A percentile compares a stretch with the other conserved stretches of the same genome.
Conservation (phyloP, 2,888 invertebrate genomes). For the Slavum lentiscoides region DNA sequence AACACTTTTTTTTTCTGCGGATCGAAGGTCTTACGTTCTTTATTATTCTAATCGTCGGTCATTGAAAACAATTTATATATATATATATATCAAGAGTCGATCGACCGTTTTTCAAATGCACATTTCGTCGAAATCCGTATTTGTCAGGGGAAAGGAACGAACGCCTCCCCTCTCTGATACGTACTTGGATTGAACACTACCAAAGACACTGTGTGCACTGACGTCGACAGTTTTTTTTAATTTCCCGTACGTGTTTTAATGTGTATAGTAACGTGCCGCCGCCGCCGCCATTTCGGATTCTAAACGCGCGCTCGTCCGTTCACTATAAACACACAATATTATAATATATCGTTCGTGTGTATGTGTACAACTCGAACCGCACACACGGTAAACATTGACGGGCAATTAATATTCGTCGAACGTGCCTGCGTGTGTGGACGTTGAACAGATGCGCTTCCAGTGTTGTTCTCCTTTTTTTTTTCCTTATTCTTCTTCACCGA, state of each 20-base stretch:
- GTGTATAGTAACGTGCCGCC: neutral
- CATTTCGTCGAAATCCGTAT: no score
- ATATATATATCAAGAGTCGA: no score
- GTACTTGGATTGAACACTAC: no score
- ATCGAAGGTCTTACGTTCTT: no score
- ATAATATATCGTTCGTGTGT: neutral
- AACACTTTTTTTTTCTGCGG: no score
- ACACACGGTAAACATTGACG: conserved; percentile 12
- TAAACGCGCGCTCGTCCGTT: neutral
- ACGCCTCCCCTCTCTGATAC: no score
- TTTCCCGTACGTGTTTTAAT: neutral
- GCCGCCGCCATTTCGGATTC: neutral
- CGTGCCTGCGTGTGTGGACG: neutral
- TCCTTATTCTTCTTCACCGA: no score
- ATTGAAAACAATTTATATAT: no score
- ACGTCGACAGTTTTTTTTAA: neutral
- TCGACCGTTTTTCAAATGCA: no score
- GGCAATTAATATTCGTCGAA: conserved; percentile 16
- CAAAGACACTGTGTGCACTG: no score
- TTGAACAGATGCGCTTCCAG: neutral
- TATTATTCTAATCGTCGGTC: no score
- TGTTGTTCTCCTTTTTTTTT: neutral
- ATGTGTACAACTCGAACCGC: neutral
- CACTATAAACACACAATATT: neutral
- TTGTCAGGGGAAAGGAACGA: no score